phyloP scores from a whole-genome alignment of 2,113 vertebrate species.

The Sinosuthora webbiana region DNA sequence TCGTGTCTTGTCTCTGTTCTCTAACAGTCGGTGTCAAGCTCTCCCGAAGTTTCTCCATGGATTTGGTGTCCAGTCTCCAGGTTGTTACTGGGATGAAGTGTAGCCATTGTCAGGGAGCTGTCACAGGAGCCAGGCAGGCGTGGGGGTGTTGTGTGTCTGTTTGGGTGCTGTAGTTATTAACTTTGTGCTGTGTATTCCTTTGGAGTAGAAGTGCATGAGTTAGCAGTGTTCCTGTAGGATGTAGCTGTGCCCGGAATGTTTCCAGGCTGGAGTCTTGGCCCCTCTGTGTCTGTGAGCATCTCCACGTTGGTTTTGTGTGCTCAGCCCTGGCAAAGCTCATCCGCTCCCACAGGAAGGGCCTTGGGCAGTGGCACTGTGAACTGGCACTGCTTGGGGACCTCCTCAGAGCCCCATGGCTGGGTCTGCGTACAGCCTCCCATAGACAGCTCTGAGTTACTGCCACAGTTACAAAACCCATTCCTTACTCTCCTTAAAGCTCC shows the following conservation, averaged over 20 bases:
- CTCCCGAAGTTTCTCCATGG: not conserved
- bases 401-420: not conserved
- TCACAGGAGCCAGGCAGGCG: not conserved
- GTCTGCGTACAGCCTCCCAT: not conserved
- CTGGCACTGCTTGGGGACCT: not conserved
- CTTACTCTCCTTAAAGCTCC: not conserved
- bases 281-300: not conserved
- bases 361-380: not conserved
- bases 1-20: not conserved
- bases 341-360: rapidly evolving
- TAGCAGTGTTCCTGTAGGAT: not conserved
- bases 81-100: not conserved
- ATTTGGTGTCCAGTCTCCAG: not conserved
- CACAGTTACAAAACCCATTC: not conserved
- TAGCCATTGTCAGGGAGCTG: not conserved
- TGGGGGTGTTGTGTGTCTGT: not conserved
- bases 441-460: not conserved
- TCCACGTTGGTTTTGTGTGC: not conserved
- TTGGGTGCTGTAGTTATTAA: not conserved
- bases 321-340: not conserved
- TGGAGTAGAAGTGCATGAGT: not conserved
- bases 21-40: not conserved
- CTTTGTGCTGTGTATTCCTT: constrained; percentile 1
- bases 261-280: not conserved
- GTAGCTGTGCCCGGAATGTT: not conserved